Evolutionary conservation across 2,888 invertebrate species (phyloP), one percentile per base, ranked within the genome.

Genomic region (Drosophila meridionalis): DNA sequence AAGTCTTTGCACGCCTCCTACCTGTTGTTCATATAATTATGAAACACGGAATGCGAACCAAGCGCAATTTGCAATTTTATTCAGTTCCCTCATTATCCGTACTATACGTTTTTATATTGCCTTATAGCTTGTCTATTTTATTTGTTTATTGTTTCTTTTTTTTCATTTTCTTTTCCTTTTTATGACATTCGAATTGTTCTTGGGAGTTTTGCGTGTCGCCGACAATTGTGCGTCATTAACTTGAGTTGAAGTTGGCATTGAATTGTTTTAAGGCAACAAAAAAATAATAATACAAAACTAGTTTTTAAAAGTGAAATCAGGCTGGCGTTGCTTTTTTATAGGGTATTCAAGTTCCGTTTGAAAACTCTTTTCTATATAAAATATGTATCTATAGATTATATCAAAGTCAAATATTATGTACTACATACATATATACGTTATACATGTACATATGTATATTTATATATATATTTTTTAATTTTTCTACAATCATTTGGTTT

Each of bases 261-360:
- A 86, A 80, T 73, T 80, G 78, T 61, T 69, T 80, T 62, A 74
- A 70, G 64, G 59, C 61, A 28, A 14, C 28, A 32, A 34, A 52
- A 32, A 50, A n/a, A 48, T 34, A 34, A 34, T 20, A 52, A n/a
- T 68, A 61, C 67, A 73, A 74, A 55, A 47, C 69, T 43, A 72
- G 53, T 36, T 65, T 80, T 78, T 60, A 82, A 82, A 88, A 83
- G 86, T 80, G 88, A 83, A 88, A 83, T 85, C 86, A 55, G 59
- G 50, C 58, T 62, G 38, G 34, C 26, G 7, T 67, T 28, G n/a
- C n/a, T 63, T 55, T 42, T 36, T 20, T 56, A 26, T 30, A 57
- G 30, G 42, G 30, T 40, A 50, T 69, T 42, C n/a, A 20, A 52
- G 58, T 62, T 64, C 5, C 36, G 20, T 26, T 42, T 11, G 4